A percentile compares a stretch with the other conserved stretches of the same genome.
Conservation (phyloP, 2,888 invertebrate species). For the Thalpophila matura region DNA sequence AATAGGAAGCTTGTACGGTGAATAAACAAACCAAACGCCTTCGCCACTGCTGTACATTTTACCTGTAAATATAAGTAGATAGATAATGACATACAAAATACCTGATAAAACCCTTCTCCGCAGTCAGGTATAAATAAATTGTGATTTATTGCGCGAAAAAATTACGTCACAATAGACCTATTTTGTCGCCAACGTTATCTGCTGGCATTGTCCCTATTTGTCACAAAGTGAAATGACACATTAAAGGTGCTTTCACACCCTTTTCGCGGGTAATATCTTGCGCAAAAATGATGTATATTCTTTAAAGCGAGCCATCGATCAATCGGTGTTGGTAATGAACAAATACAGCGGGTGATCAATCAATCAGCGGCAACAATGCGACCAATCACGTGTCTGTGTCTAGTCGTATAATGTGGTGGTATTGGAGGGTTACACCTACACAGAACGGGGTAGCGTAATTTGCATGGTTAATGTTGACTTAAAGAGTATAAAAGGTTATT, state of each 20-base stretch:
- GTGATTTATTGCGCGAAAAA: constrained; percentile 26
- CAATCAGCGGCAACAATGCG: constrained; percentile 57
- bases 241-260: constrained; percentile 57
- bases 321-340: constrained; percentile 58
- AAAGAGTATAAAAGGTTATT: constrained; percentile 2
- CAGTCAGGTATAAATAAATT: constrained; percentile 2
- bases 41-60: no score
- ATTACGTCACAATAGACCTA: constrained; percentile 51
- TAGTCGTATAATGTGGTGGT: constrained; percentile 41
- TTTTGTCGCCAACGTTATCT: constrained; percentile 50
- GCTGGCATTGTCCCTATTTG: constrained; percentile 58
- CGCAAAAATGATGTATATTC: constrained; percentile 61
- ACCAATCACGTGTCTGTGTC: constrained; percentile 54
- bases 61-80: no score
- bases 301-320: constrained; percentile 64
- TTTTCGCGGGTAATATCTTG: constrained; percentile 53
- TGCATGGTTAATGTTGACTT: constrained; percentile 23
- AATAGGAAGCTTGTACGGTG: no score
- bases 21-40: no score
- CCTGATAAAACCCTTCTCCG: not conserved
- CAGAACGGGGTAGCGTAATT: constrained; percentile 12
- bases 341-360: constrained; percentile 57
- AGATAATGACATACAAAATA: not conserved
- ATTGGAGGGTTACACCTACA: constrained; percentile 8
- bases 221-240: constrained; percentile 56